Percentiles rank a stretch among this genome's conserved stretches.
Evolutionary conservation across 2,888 invertebrate species (phyloP).

Genomic region (Agrotis ipsilon): DNA sequence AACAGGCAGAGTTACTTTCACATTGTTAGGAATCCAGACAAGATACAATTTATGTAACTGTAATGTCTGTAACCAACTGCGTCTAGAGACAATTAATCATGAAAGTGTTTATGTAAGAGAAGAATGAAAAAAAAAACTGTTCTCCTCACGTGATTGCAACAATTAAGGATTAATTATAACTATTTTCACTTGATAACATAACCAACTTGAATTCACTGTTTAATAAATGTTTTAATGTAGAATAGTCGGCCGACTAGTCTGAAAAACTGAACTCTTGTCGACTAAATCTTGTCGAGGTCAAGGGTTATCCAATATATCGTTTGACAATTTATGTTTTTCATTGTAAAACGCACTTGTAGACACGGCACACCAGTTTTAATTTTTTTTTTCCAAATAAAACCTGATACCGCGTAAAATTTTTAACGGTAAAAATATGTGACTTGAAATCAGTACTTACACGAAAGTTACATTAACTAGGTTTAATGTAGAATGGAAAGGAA

Average conservation of each 20-base stretch:
- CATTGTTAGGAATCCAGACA: background rate
- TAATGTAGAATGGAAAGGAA: constrained; percentile 1
- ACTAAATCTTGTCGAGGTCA: too few relatives aligned
- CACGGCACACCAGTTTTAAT: too few relatives aligned
- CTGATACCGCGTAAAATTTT: background rate
- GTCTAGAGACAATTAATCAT: background rate
- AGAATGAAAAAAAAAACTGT: background rate
- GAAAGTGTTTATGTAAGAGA: background rate
- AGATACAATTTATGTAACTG: background rate
- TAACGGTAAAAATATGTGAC: background rate
- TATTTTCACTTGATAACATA: background rate
- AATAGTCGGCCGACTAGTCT: too few relatives aligned
- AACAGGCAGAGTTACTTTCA: constrained; percentile 3
- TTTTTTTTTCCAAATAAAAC: background rate
- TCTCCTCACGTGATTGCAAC: background rate
- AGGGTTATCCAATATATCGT: too few relatives aligned
- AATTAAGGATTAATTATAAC: constrained; percentile 9
- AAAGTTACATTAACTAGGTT: background rate
- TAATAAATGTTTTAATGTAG: too few relatives aligned
- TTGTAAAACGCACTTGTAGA: too few relatives aligned
- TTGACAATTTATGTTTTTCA: too few relatives aligned
- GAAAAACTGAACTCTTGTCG: too few relatives aligned
- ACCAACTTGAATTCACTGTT: background rate
- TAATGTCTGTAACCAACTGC: background rate
- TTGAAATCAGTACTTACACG: background rate